Conservation (phyloP, 2,113 vertebrate genomes). For the Odontophorus gujanensis region DNA sequence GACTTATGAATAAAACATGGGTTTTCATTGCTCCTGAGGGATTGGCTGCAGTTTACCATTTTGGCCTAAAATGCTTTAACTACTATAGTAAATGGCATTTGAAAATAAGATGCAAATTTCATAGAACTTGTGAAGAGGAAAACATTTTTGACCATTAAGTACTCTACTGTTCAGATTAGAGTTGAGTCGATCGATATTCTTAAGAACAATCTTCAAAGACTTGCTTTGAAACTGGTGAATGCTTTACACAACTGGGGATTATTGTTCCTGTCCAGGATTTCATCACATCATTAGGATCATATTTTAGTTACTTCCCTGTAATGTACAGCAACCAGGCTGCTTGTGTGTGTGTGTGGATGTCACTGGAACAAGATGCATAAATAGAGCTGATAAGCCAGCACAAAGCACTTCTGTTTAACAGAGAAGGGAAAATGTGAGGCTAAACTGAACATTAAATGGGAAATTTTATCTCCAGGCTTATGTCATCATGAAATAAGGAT, state of each 20-base stretch:
- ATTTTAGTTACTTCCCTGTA: slow-evolving; percentile 14
- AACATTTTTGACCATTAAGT: neutral
- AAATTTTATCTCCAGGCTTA: neutral
- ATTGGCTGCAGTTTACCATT: neutral
- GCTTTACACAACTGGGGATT: slow-evolving; percentile 8
- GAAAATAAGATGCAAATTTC: neutral
- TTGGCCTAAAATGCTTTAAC: neutral
- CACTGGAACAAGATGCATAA: neutral
- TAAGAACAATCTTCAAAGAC: slow-evolving; percentile 11
- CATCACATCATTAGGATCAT: slow-evolving; percentile 11
- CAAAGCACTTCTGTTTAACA: slow-evolving; percentile 37
- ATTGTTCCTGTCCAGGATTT: slow-evolving; percentile 18
- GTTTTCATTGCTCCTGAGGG: neutral
- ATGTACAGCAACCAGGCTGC: neutral
- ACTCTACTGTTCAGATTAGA: slow-evolving; percentile 2
- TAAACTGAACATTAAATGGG: neutral
- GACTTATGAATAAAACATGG: neutral
- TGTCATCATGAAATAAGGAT: neutral
- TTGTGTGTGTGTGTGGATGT: neutral
- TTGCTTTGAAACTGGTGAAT: slow-evolving; percentile 35
- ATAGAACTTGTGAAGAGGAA: neutral
- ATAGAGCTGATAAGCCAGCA: neutral
- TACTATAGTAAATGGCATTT: neutral
- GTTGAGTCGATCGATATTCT: neutral
- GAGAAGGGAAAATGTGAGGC: neutral